Conservation (phyloP, 2,888 invertebrate genomes). For the Microctonus hyperodae region DNA sequence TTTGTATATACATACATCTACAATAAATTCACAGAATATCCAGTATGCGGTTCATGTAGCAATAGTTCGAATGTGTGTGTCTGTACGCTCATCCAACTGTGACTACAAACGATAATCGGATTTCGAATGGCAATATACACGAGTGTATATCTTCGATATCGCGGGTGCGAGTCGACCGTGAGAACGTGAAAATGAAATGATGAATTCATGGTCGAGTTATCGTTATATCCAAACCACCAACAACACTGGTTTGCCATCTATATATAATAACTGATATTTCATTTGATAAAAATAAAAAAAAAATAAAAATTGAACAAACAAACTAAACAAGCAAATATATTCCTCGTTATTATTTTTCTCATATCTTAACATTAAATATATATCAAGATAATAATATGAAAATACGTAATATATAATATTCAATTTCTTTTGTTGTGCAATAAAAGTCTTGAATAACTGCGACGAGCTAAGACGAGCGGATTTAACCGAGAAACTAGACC, state of each 20-base stretch:
- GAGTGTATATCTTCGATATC: conserved; percentile 30
- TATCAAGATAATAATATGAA: background rate
- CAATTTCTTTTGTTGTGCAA: background rate
- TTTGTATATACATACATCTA: conserved; percentile 35
- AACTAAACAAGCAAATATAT: background rate
- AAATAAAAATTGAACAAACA: background rate
- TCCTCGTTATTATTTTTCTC: background rate
- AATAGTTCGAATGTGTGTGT: background rate
- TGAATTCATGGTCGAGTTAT: conserved; percentile 9
- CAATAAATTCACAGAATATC: conserved; percentile 39
- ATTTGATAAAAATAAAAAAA: background rate
- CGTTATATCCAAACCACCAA: background rate
- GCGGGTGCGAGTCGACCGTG: conserved; percentile 9
- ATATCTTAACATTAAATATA: background rate
- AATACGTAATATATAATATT: background rate
- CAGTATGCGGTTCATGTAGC: background rate
- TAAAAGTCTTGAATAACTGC: conserved; percentile 1
- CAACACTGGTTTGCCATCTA: background rate
- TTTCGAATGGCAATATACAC: conserved; percentile 22
- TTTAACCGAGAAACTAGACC: background rate
- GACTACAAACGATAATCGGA: conserved; percentile 31
- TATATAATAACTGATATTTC: background rate
- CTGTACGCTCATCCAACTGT: conserved; percentile 25
- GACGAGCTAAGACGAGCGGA: background rate
- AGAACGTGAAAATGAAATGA: conserved; percentile 25